Conservation (phyloP, 2,113 vertebrate species). For the Tympanuchus pallidicinctus region DNA sequence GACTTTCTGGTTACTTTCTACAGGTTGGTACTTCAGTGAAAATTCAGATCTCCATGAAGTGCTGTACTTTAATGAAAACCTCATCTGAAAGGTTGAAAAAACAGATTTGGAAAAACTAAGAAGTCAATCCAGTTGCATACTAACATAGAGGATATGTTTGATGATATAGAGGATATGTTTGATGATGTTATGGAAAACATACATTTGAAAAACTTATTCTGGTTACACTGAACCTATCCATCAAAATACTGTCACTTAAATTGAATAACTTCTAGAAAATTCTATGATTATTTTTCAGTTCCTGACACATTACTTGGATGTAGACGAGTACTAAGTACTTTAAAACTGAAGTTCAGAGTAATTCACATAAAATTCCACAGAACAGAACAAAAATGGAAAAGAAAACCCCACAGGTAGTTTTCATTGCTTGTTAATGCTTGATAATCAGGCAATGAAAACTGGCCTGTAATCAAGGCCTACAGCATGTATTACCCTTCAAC, state of each 20-base stretch:
- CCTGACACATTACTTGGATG: not conserved
- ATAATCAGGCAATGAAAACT: too few relatives aligned
- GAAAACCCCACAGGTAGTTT: not conserved
- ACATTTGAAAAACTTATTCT: rapidly evolving
- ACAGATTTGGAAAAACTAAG: not conserved
- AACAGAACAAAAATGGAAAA: not conserved
- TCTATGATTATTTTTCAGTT: not conserved
- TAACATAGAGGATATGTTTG: not conserved
- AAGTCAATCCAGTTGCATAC: not conserved
- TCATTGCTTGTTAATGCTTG: not conserved
- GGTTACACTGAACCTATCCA: not conserved
- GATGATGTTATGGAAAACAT: not conserved
- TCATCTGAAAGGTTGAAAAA: not conserved
- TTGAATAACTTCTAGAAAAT: not conserved
- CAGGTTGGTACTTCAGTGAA: not conserved
- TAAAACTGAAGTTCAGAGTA: not conserved
- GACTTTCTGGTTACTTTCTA: not conserved
- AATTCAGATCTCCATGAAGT: not conserved
- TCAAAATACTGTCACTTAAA: not conserved
- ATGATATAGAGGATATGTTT: not conserved
- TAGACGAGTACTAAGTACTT: not conserved
- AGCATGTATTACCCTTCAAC: not conserved
- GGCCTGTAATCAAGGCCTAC: not conserved
- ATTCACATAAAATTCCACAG: not conserved
- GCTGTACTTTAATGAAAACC: not conserved